Evolutionary conservation across 2,797 vertebrate genomes (phyloP).

Genomic region (Pyrocephalus nanus): DNA sequence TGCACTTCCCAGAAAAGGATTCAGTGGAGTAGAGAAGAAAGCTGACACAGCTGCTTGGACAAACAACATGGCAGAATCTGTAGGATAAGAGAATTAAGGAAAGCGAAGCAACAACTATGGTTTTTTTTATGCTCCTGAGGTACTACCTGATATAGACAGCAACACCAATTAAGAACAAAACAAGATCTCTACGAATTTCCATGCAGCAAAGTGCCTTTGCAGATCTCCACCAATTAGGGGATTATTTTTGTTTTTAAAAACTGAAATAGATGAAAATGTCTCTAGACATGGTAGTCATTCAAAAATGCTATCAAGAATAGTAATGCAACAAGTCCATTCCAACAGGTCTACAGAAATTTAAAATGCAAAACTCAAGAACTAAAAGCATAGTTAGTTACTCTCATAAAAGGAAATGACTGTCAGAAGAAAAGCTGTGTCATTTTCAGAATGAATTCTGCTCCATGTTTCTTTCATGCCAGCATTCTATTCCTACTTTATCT

Average conservation of each 20-base stretch:
- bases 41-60: constrained; percentile 92
- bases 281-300: not conserved
- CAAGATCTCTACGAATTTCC: not conserved
- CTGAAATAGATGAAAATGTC: not conserved
- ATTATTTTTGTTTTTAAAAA: not conserved
- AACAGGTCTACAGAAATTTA: not conserved
- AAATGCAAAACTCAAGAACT: not conserved
- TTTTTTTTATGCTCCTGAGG: not conserved
- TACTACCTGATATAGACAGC: not conserved
- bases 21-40: constrained; percentile 94
- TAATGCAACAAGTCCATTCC: not conserved
- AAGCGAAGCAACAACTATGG: not conserved
- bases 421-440: not conserved
- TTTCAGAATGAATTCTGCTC: not conserved
- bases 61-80: constrained; percentile 98
- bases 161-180: not conserved
- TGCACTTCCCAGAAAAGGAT: constrained; percentile 96
- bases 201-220: not conserved
- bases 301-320: not conserved
- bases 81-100: constrained; percentile 79
- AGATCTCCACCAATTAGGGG: not conserved
- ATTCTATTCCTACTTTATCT: not conserved
- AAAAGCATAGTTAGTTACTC: not conserved
- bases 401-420: not conserved
- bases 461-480: not conserved